A percentile compares a stretch with the other conserved stretches of the same genome.
Evolutionary conservation across 1,140 invertebrate species (phyloP).

Genomic region (Drosophila repletoides): DNA sequence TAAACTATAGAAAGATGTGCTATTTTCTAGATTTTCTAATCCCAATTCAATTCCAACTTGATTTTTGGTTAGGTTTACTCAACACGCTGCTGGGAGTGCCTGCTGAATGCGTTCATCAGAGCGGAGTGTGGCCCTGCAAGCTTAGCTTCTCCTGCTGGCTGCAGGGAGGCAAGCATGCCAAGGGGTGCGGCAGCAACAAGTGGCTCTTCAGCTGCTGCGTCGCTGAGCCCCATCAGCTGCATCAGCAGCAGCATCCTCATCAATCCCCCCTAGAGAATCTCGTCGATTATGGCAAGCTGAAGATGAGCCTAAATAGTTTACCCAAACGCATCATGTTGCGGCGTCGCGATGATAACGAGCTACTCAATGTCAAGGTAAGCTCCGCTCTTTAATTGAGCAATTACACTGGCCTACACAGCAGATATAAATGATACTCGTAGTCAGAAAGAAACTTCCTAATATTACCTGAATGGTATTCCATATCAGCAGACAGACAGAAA

Average conservation of each 20-base stretch:
- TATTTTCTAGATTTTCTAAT: not conserved
- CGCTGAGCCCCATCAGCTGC: conserved; percentile 82
- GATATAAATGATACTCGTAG: not conserved
- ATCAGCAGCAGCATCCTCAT: conserved; percentile 40
- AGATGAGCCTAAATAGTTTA: conserved; percentile 46
- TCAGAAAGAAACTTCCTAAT: not conserved
- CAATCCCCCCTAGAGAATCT: conserved; percentile 79
- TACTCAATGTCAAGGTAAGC: conserved; percentile 60
- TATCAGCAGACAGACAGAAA: too few relatives aligned
- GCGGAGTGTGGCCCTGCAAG: conserved; percentile 85
- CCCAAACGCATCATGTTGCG: conserved; percentile 75
- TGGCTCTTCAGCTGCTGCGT: conserved; percentile 89
- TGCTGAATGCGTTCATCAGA: conserved; percentile 84
- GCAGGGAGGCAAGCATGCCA: conserved; percentile 85
- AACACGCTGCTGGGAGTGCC: conserved; percentile 86
- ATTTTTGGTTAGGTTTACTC: conserved; percentile 70
- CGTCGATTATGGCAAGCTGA: conserved; percentile 68
- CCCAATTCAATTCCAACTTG: not conserved
- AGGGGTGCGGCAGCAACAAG: conserved; percentile 85
- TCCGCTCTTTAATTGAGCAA: conserved; percentile 6
- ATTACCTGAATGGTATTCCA: too few relatives aligned
- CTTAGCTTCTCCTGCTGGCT: conserved; percentile 89
- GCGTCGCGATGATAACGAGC: conserved; percentile 73
- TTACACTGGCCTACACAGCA: conserved; percentile 22
- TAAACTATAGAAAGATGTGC: too few relatives aligned